phyloP scores from a whole-genome alignment of 2,113 vertebrate species.

The Lutjanus erythropterus region DNA sequence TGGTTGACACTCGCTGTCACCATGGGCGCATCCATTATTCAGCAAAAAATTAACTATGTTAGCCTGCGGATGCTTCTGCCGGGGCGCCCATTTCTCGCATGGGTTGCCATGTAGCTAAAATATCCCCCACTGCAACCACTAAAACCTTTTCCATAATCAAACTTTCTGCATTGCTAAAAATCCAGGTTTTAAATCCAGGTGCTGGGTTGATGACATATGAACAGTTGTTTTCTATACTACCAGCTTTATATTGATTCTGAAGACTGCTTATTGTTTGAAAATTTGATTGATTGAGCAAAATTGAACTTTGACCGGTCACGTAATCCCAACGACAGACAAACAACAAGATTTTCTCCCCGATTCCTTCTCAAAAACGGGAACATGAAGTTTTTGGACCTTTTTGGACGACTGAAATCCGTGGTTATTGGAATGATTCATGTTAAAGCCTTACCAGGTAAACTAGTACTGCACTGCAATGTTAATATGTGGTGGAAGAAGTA shows the following conservation, averaged over 20 bases:
- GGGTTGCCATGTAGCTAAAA: conserved; percentile 33
- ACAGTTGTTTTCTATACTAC: neutral
- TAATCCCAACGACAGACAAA: conserved; percentile 35
- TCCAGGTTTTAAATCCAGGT: neutral
- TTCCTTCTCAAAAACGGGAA: neutral
- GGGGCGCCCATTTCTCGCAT: conserved; percentile 37
- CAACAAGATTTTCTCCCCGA: neutral
- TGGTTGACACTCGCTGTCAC: neutral
- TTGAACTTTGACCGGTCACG: conserved; percentile 79
- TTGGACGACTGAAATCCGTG: conserved; percentile 83
- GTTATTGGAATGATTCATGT: conserved; percentile 90
- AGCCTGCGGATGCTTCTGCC: conserved; percentile 22
- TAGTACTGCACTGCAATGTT: neutral
- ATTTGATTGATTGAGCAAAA: conserved; percentile 13
- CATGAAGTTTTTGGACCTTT: conserved; percentile 85
- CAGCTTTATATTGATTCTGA: neutral
- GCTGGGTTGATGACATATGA: no score
- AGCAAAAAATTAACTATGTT: neutral
- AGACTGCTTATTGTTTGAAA: neutral
- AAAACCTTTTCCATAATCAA: no score
- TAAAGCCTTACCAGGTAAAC: conserved; percentile 88
- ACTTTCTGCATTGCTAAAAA: no score
- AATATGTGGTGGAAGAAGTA: neutral
- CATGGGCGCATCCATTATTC: neutral
- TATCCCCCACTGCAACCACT: neutral